Evolutionary conservation across 2,888 invertebrate species (phyloP).

Genomic region (Acanthopleura granulata): DNA sequence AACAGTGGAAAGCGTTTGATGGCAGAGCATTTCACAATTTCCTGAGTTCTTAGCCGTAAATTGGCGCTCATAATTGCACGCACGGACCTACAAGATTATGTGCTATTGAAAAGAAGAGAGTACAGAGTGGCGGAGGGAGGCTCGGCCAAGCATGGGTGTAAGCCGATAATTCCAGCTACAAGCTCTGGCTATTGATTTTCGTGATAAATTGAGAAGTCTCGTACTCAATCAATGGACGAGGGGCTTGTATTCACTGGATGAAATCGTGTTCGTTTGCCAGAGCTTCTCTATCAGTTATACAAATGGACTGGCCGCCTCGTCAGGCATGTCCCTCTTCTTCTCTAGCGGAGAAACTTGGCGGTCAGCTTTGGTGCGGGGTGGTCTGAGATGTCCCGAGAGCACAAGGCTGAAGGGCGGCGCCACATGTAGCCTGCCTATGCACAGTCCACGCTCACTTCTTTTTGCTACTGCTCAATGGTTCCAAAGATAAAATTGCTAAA

Average conservation of each 20-base stretch:
- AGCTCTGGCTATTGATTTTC: constrained; percentile 6
- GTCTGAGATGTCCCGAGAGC: too few relatives aligned
- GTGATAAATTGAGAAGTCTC: constrained; percentile 18
- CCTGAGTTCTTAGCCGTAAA: constrained; percentile 16
- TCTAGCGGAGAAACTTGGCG: too few relatives aligned
- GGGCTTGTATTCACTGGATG: constrained; percentile 14
- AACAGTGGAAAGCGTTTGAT: constrained; percentile 11
- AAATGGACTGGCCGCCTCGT: constrained; percentile 8
- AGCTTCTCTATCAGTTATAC: constrained; percentile 14
- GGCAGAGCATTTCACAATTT: constrained; percentile 11
- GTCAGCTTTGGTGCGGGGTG: too few relatives aligned
- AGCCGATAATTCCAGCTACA: constrained; percentile 13
- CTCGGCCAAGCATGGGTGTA: background rate
- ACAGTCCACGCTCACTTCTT: too few relatives aligned
- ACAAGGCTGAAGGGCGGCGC: too few relatives aligned
- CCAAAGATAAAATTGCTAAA: too few relatives aligned
- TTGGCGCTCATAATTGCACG: constrained; percentile 18
- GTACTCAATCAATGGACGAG: constrained; percentile 7
- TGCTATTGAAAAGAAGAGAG: constrained; percentile 1
- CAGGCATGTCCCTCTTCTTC: background rate
- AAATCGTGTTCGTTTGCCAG: constrained; percentile 16
- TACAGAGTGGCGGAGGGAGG: constrained; percentile 14
- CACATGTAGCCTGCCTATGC: too few relatives aligned
- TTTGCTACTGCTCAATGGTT: too few relatives aligned
- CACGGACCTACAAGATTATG: constrained; percentile 17